Conservation (phyloP, 2,888 invertebrate genomes). For the Steinernema hermaphroditum region DNA sequence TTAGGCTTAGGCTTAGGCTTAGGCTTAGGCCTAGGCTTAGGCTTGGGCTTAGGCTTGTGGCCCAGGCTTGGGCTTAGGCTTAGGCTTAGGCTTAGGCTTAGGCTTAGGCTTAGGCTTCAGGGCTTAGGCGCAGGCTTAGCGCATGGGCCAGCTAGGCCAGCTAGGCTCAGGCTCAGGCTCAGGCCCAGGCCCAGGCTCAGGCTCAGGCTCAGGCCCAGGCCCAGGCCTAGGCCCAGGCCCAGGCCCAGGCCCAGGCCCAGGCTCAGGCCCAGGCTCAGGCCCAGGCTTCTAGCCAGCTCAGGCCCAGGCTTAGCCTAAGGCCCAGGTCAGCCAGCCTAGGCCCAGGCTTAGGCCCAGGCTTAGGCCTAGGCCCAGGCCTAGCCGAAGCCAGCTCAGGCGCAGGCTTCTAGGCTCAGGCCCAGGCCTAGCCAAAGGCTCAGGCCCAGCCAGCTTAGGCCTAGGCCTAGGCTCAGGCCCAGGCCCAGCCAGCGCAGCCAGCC, state of each 20-base stretch:
- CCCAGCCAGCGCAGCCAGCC: not conserved
- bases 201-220: slow-evolving; percentile 27
- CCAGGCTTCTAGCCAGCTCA: slow-evolving; percentile 1
- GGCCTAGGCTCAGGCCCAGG: slow-evolving; percentile 27
- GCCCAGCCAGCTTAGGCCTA: slow-evolving; percentile 15
- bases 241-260: slow-evolving; percentile 3
- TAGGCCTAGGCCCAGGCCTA: slow-evolving; percentile 27
- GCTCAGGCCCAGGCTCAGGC: slow-evolving; percentile 27
- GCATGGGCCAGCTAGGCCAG: slow-evolving; percentile 34
- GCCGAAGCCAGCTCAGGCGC: no score
- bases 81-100: slow-evolving; percentile 37
- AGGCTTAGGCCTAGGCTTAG: slow-evolving; percentile 40
- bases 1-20: slow-evolving; percentile 35
- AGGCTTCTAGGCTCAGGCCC: slow-evolving; percentile 28
- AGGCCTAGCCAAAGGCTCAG: slow-evolving; percentile 18
- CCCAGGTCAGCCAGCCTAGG: no score
- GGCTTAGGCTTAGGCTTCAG: slow-evolving; percentile 38
- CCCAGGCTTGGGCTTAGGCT: slow-evolving; percentile 32
- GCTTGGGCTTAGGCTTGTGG: slow-evolving; percentile 38
- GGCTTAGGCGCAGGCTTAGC: slow-evolving; percentile 34
- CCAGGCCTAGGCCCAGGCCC: slow-evolving; percentile 21
- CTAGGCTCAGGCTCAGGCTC: slow-evolving; percentile 14
- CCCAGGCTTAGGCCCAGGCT: slow-evolving; percentile 23
- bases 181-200: slow-evolving; percentile 17
- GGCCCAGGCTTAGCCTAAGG: slow-evolving; percentile 4